Conservation (phyloP, 2,797 vertebrate genomes). For the Pyrocephalus nanus region DNA sequence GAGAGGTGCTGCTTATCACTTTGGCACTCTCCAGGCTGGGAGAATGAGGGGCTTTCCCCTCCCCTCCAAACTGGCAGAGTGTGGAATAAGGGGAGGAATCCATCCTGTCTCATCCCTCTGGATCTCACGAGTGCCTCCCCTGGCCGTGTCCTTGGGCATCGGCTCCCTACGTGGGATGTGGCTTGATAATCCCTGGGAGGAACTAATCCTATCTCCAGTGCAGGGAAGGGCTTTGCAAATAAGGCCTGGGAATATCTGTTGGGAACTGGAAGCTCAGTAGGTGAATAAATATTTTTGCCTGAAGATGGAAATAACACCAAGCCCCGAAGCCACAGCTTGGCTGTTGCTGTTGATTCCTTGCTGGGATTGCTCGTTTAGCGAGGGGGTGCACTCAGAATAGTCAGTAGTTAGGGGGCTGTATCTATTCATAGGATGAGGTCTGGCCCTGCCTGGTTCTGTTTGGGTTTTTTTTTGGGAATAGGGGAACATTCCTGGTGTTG, state of each 20-base stretch:
- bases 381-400: background rate
- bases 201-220: background rate
- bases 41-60: background rate
- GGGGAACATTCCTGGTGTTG: background rate
- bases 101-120: background rate
- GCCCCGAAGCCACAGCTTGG: background rate
- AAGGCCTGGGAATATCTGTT: background rate
- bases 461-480: background rate
- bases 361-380: background rate
- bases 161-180: background rate
- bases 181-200: background rate
- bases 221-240: background rate
- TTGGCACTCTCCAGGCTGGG: background rate
- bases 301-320: background rate
- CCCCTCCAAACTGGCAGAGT: background rate
- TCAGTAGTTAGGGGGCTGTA: background rate
- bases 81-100: background rate
- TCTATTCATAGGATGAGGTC: background rate
- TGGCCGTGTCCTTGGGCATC: background rate
- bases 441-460: background rate
- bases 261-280: conserved; percentile 6
- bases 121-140: accelerated
- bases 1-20: background rate
- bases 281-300: conserved; percentile 9
- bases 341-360: background rate